Conservation (phyloP, 2,113 vertebrate genomes). For the Fukomys damarensis region DNA sequence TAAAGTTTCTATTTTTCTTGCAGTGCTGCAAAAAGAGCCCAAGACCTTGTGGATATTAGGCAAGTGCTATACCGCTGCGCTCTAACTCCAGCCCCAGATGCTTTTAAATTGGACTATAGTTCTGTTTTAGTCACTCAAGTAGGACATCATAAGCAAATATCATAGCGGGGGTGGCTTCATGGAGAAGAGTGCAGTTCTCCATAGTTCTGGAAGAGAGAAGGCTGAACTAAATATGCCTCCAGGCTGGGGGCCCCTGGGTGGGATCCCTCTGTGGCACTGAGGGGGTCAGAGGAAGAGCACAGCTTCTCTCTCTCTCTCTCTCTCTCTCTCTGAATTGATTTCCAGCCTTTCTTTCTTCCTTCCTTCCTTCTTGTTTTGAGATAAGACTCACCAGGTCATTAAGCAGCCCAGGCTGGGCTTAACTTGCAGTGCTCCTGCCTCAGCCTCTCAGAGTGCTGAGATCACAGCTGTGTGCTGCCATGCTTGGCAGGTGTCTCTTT, state of each 20-base stretch:
- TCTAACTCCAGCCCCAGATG: background rate
- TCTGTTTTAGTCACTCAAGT: background rate
- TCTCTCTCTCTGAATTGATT: too few relatives aligned
- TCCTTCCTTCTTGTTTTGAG: background rate
- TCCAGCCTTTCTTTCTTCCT: background rate
- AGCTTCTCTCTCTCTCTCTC: background rate
- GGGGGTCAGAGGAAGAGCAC: background rate
- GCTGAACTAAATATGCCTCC: background rate
- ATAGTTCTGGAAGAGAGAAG: background rate
- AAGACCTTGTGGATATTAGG: background rate
- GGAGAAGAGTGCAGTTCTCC: background rate
- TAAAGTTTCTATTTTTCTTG: background rate
- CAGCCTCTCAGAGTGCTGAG: background rate
- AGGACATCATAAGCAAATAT: background rate
- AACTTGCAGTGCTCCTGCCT: background rate
- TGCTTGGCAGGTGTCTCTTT: background rate
- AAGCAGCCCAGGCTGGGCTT: background rate
- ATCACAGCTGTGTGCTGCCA: background rate
- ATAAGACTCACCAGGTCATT: background rate
- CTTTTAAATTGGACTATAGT: conserved; percentile 3
- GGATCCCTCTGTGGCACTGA: background rate
- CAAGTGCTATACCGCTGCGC: background rate
- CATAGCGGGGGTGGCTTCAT: background rate
- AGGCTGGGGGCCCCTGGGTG: too few relatives aligned
- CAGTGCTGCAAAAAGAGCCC: background rate